Base-by-base conservation (phyloP, 2,113 vertebrate species). In the Clinocottus analis region DNA sequence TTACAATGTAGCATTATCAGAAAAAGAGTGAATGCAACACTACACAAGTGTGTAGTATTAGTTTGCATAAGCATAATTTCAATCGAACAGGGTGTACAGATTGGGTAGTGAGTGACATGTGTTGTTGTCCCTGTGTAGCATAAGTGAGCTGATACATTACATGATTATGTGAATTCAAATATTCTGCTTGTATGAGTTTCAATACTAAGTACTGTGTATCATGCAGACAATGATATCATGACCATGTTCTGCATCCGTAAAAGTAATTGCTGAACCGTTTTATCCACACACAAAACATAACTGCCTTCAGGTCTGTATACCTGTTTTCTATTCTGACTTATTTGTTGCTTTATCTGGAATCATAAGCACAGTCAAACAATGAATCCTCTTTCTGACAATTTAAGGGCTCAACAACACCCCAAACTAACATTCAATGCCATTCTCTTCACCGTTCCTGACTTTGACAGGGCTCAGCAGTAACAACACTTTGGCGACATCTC, bases 401-500 rank as follows among this genome's bases (percentile, higher is more conserved):
- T 56, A 16, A 51, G 1, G 21, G 5, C 23, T 63, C 33, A 14
- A 16, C 4, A 23, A 56, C 53, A 55, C 31, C 43, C 53, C 58
- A 31, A 59, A 55, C 63, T 47, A 58, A 80, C 60, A 29, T 7
- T 65, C 37, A 25, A 21, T 19, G n/a, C 35, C 25, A 1, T 60
- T 47, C 3, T 47, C 37, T 61, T 63, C 60, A 63, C 23, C 27
- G 12, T 45, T 43, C 23, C 41, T 29, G 17, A 63, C 2, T 62
- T 21, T 37, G 35, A 55, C 65, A 23, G 16, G 4, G 49, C 12
- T 60, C 47, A 51, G 72, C 56, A 64, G 29, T 14, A 51, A 47
- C 37, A 61, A 71, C 67, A 84, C 25, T 58, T 33, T 58, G 35
- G 60, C 51, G 16, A 64, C 73, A 59, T 58, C 67, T 85, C 65